Percentiles rank a stretch among this genome's conserved stretches.
phyloP scores from a whole-genome alignment of 2,113 vertebrate genomes.

The Leptocoma aspasia region DNA sequence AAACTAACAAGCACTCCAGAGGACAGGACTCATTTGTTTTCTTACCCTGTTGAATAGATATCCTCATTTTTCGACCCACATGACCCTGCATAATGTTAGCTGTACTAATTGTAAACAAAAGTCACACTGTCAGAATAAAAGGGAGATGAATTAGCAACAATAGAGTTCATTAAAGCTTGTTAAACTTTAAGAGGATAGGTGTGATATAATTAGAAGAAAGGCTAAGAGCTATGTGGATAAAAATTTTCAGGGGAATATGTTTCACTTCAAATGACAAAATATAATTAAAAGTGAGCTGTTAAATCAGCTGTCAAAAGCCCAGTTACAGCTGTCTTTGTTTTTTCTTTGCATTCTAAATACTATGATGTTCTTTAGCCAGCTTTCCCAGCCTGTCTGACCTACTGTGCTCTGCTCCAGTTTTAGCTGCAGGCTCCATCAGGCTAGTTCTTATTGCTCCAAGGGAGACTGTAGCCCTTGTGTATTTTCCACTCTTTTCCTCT shows the following conservation, averaged over 20 bases:
- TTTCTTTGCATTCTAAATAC: not conserved
- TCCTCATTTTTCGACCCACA: not conserved
- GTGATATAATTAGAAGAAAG: slow-evolving; percentile 5
- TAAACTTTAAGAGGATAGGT: slow-evolving; percentile 41
- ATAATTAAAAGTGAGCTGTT: slow-evolving; percentile 59
- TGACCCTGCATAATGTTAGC: not conserved
- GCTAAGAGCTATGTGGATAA: slow-evolving; percentile 10
- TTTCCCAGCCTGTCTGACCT: not conserved
- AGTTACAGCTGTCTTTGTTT: not conserved
- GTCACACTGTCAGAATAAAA: slow-evolving; percentile 54
- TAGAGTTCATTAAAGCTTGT: slow-evolving; percentile 25
- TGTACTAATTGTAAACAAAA: slow-evolving; percentile 57
- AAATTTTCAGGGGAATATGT: slow-evolving; percentile 49
- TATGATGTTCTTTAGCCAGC: not conserved
- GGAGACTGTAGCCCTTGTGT: not conserved
- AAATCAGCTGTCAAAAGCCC: slow-evolving; percentile 58
- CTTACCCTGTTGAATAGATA: not conserved
- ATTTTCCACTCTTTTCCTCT: not conserved
- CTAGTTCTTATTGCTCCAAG: not conserved
- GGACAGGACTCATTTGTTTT: slow-evolving; percentile 22
- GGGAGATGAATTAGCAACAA: slow-evolving; percentile 28
- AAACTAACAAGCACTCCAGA: slow-evolving; percentile 17
- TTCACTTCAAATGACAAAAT: slow-evolving; percentile 66
- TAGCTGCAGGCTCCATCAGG: not conserved
- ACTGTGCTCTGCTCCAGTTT: not conserved